Conservation (phyloP, 2,113 vertebrate genomes). For the Halcyon malimbica region DNA sequence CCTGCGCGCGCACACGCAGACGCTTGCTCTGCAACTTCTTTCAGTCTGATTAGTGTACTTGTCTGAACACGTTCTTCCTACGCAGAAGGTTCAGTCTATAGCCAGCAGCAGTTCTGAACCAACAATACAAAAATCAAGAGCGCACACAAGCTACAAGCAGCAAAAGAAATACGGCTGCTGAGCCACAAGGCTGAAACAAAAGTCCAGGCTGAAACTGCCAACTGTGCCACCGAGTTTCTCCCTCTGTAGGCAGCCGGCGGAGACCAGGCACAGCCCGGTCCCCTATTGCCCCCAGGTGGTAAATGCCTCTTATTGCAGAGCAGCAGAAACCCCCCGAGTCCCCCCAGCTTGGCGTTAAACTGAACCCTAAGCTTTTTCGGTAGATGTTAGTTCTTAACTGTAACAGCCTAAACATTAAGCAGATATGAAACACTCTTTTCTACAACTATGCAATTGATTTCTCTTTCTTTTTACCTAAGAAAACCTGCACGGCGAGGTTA, state of each 20-base stretch:
- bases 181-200: not conserved
- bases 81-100: not conserved
- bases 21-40: conserved; percentile 15
- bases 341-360: not conserved
- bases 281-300: not conserved
- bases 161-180: not conserved
- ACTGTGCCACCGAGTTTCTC: rapidly evolving
- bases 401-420: not conserved
- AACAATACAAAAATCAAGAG: not conserved
- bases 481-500: not conserved
- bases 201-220: not conserved
- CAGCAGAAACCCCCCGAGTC: not conserved
- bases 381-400: too few species aligned
- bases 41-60: not conserved
- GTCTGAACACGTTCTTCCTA: not conserved
- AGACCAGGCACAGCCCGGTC: not conserved
- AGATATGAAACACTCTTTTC: not conserved
- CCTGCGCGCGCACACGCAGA: not conserved
- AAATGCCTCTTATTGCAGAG: not conserved
- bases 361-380: not conserved
- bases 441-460: not conserved
- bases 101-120: not conserved
- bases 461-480: not conserved
- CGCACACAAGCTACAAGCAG: not conserved
- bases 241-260: not conserved